A percentile compares a stretch with the other conserved stretches of the same genome.
phyloP scores from a whole-genome alignment of 1,140 invertebrate species.

The Helicoverpa armigera region DNA sequence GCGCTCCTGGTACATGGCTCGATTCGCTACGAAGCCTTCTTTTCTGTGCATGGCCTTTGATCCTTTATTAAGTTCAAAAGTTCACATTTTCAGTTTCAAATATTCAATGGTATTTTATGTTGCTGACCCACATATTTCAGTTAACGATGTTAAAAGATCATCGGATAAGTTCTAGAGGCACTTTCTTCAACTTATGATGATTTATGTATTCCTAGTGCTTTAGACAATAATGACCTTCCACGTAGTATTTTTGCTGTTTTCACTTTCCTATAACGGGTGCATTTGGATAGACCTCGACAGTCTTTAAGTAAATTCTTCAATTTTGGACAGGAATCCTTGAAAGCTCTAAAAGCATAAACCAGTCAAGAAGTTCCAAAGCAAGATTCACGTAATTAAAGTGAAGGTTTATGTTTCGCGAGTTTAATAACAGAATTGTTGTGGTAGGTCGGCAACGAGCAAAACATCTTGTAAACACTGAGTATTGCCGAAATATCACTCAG shows the following conservation, averaged over 20 bases:
- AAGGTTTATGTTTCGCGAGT: neutral
- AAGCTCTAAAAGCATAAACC: too few relatives aligned
- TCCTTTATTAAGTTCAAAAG: neutral
- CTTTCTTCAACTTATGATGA: neutral
- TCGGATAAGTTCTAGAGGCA: neutral
- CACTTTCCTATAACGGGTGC: constrained; percentile 8
- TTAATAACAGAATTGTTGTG: neutral
- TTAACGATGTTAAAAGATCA: neutral
- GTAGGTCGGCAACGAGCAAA: constrained; percentile 8
- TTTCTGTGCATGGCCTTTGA: neutral
- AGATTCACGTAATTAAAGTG: neutral
- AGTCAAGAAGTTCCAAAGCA: neutral
- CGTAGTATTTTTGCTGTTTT: neutral
- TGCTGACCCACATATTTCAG: neutral
- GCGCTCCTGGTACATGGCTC: constrained; percentile 16
- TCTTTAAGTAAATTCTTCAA: neutral
- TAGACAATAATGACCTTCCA: constrained; percentile 2
- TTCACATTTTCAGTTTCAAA: neutral
- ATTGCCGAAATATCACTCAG: neutral
- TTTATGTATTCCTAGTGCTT: constrained; percentile 6
- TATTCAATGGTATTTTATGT: too few relatives aligned
- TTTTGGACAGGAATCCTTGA: too few relatives aligned
- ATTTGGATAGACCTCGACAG: neutral
- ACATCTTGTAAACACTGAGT: neutral
- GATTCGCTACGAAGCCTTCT: constrained; percentile 16